Conservation (phyloP, 2,797 vertebrate genomes). For the Mus caroli region DNA sequence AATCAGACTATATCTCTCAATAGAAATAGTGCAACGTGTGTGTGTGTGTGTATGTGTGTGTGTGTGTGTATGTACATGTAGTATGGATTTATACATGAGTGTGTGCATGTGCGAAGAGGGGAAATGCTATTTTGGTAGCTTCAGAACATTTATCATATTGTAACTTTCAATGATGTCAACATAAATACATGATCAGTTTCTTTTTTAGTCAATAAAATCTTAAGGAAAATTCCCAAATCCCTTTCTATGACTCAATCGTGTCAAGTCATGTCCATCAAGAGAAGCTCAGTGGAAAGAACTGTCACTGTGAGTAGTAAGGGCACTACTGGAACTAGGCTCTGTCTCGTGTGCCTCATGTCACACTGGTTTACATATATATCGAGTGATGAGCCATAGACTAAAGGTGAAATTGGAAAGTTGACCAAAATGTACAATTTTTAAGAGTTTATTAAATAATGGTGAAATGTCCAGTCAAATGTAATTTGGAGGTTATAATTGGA, state of each 20-base stretch:
- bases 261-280: constrained; percentile 63
- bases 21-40: neutral
- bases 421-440: neutral
- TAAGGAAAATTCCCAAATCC: constrained; percentile 51
- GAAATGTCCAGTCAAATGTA: neutral
- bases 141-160: neutral
- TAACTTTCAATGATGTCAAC: constrained; percentile 48
- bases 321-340: neutral
- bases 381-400: neutral
- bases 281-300: neutral
- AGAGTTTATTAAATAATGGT: neutral
- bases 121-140: neutral
- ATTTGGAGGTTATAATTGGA: neutral
- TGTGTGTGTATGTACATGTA: neutral
- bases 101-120: neutral
- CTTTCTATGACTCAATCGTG: neutral
- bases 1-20: neutral
- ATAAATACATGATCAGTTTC: constrained; percentile 38
- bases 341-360: neutral
- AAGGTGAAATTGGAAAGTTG: neutral
- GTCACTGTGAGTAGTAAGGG: neutral
- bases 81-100: neutral
- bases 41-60: neutral
- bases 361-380: neutral
- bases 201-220: constrained; percentile 49